A percentile compares a stretch with the other conserved stretches of the same genome.
phyloP scores from a whole-genome alignment of 2,113 vertebrate species.

The Columbina picui region DNA sequence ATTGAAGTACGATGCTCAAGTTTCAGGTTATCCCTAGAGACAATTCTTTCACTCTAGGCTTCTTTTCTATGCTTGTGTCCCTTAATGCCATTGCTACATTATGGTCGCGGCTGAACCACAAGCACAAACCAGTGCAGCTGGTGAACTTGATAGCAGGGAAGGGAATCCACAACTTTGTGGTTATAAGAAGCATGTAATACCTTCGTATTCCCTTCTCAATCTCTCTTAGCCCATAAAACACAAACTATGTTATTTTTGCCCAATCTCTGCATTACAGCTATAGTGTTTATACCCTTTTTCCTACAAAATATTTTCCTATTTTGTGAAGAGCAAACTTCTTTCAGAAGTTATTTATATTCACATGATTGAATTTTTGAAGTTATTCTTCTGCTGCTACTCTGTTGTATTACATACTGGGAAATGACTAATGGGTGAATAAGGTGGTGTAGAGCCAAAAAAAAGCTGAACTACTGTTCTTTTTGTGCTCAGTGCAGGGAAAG shows the following conservation, averaged over 20 bases:
- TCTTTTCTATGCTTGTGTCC: not conserved
- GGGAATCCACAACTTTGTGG: not conserved
- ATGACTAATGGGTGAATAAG: not conserved
- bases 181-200: not conserved
- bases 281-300: not conserved
- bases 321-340: not conserved
- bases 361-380: not conserved
- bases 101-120: not conserved
- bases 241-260: not conserved
- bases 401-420: not conserved
- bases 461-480: not conserved
- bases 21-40: conserved; percentile 9
- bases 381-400: not conserved
- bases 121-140: not conserved
- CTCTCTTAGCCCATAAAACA: not conserved
- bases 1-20: not conserved
- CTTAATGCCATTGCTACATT: not conserved
- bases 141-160: not conserved
- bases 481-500: not conserved
- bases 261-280: not conserved
- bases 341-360: not conserved
- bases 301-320: not conserved
- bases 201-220: not conserved
- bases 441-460: not conserved
- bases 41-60: not conserved